Evolutionary conservation across 2,113 vertebrate species (phyloP), one percentile per base, ranked within the genome.

Genomic region (Dipodomys merriami): DNA sequence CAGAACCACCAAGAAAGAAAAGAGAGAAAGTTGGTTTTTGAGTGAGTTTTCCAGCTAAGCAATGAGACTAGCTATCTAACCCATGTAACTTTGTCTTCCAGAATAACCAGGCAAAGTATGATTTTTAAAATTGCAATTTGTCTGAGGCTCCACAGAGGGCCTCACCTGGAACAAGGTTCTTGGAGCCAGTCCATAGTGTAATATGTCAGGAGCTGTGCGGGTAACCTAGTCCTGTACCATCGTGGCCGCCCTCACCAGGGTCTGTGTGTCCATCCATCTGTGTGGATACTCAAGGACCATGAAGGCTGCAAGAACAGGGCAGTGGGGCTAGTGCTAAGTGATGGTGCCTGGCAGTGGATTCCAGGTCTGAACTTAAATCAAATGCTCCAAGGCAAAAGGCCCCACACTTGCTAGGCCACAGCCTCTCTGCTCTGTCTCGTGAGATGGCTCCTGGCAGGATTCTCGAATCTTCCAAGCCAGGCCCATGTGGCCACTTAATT

Each of bases 401-500:
- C 18, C 15, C 2, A 49, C 11, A 53, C 49, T 80, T 71, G 53
- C 78, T 30, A 65, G 83, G 30, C 25, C 60, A 4, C 23, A 65
- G 73, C 18, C 78, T 92, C 74, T 65, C 65, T 76, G 72, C 46
- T 82, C 80, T 81, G 74, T 53, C 93, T 82, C 71, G 53, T 15
- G 53, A 57, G 53, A 13, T 4, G 15, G 15, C 15, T 30, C 72
- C 94, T 18, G 9, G 62, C 6, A 76, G 85, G 93, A 80, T 29
- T 25, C 94, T 74, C 86, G 64, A 96, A 19, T 88, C 77, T 29
- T 90, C 49, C 62, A 35, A 84, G 18, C 39, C 23, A 77, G 86
- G 64, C 62, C 80, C 9, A 60, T 77, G 49, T 76, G 19, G 62
- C 53, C 77, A 19, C 53, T 94, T 57, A 4, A 18, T 87, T 95